Conservation (phyloP, 1,140 invertebrate species). For the Drosophila pectinifera region DNA sequence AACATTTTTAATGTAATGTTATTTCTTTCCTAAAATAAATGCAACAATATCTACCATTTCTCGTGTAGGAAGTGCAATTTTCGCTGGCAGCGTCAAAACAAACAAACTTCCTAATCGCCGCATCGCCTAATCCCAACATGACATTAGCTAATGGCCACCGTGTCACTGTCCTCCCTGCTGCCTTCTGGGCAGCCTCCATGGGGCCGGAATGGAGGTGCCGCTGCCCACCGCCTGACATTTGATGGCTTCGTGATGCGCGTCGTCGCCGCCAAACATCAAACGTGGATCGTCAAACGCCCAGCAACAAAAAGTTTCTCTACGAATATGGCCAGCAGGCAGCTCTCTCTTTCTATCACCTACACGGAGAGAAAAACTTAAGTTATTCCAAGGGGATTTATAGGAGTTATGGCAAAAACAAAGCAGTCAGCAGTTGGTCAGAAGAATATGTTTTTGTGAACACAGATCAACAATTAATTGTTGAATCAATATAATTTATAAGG, state of each 20-base stretch:
- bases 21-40: not conserved
- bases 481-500: not conserved
- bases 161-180: constrained; percentile 19
- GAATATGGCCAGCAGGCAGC: constrained; percentile 69
- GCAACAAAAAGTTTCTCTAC: constrained; percentile 73
- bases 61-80: constrained; percentile 18
- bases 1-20: too few relatives aligned
- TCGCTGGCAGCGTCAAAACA: not conserved
- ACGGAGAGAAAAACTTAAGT: constrained; percentile 1
- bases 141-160: constrained; percentile 59
- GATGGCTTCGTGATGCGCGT: constrained; percentile 76
- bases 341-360: constrained; percentile 32
- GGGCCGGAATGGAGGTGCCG: constrained; percentile 30
- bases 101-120: constrained; percentile 46
- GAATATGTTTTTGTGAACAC: too few relatives aligned
- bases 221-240: constrained; percentile 73
- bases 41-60: not conserved
- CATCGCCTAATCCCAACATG: constrained; percentile 46
- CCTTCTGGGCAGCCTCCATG: constrained; percentile 40
- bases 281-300: constrained; percentile 73
- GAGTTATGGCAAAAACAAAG: too few relatives aligned
- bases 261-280: constrained; percentile 72
- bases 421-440: too few relatives aligned
- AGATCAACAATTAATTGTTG: too few relatives aligned
- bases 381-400: too few relatives aligned